Base-by-base conservation (phyloP, 2,113 vertebrate species). In the Macquaria australasica region DNA sequence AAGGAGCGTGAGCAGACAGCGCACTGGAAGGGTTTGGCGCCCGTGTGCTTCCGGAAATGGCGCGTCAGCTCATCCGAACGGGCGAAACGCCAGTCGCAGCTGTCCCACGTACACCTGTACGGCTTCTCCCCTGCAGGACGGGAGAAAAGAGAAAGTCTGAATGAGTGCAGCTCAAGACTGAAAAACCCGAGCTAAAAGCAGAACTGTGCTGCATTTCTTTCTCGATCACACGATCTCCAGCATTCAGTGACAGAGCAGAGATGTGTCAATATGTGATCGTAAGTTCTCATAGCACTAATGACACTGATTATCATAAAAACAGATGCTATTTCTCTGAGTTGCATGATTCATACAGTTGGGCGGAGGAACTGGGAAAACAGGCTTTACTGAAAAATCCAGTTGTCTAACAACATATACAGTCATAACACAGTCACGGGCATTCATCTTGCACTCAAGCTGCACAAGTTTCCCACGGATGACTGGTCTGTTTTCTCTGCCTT, bases 21-120 rank as follows among this genome's bases (percentile, higher is more conserved):
- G 3, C 98, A 99, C 96, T 99, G 98, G 96, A 99, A 99, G 62
- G 98, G 98, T 93, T 99, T 99, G 79, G 98, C 97, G 4, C 98
- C 98, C 0, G 98, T 99, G 96, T 99, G 98, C 92, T 99, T 99
- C 84, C 98, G 93, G 96, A 97, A 99, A 88, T 99, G 98, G 82
- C 98, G 98, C 0, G 98, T 99, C 85, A 99, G 94, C 92, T 99
- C 98, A 0, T 99, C 98, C 0, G 98, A 99, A 62, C 98, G 97
- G 1, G 98, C 98, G 1, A 99, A 99, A 37, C 98, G 95, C 98
- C 98, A 99, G 96, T 99, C 98, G 0, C 98, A 99, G 93, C 97
- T 97, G 67, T 99, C 98, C 98, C 98, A 99, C 1, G 97, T 98
- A 88, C 98, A 99, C 92, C 97, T 97, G 96, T 99, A 99, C 0